Evolutionary conservation across 1,140 invertebrate genomes (phyloP).

Genomic region (Pogonus chalceus): DNA sequence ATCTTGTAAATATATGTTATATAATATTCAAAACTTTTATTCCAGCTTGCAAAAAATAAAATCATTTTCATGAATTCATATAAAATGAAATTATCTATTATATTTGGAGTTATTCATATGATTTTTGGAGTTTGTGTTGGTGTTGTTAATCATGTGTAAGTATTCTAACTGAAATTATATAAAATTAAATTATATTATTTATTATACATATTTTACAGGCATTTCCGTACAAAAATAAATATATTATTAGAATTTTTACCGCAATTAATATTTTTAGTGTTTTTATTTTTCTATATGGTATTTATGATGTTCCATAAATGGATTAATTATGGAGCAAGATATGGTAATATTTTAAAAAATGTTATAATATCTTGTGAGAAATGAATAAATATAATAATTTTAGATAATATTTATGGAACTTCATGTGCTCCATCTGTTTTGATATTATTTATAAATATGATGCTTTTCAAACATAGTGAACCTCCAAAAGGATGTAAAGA

Average conservation of each 20-base stretch:
- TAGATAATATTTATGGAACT: conserved; percentile 39
- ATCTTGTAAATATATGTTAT: not conserved
- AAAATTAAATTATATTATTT: conserved; percentile 12
- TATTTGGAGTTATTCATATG: conserved; percentile 94
- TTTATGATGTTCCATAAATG: conserved; percentile 90
- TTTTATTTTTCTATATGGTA: conserved; percentile 91
- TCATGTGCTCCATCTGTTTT: conserved; percentile 79
- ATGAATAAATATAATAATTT: conserved; percentile 29
- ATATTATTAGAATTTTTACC: conserved; percentile 89
- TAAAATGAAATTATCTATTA: conserved; percentile 98
- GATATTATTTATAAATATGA: conserved; percentile 90
- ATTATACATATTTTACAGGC: conserved; percentile 40
- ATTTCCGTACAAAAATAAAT: conserved; percentile 68
- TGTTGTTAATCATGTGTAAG: conserved; percentile 82
- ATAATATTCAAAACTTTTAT: conserved; percentile 19
- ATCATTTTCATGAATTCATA: conserved; percentile 95
- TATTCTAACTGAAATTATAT: conserved; percentile 22
- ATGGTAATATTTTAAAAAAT: too few relatives aligned
- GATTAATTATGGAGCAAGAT: conserved; percentile 54
- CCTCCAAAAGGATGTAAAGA: conserved; percentile 44
- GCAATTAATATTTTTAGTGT: conserved; percentile 79
- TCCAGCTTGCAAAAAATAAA: conserved; percentile 78
- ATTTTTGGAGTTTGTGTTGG: conserved; percentile 87
- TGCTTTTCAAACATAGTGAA: conserved; percentile 55
- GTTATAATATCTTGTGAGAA: too few relatives aligned